phyloP scores from a whole-genome alignment of 2,113 vertebrate genomes.

The Parotia lawesii region DNA sequence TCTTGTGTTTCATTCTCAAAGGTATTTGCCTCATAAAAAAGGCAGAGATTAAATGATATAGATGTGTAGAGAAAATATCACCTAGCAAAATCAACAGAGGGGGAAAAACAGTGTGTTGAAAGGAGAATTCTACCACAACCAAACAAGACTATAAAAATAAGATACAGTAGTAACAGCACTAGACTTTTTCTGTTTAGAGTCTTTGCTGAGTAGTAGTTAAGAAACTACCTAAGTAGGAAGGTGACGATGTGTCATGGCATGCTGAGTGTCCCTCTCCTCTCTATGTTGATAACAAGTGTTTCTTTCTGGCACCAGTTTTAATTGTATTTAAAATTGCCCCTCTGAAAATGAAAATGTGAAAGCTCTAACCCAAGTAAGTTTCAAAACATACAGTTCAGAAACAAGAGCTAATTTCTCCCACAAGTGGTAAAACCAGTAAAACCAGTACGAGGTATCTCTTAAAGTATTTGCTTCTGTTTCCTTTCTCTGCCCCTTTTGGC shows the following conservation, averaged over 20 bases:
- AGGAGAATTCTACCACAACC: background rate
- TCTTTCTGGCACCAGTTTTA: background rate
- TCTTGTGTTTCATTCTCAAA: constrained; percentile 18
- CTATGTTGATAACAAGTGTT: accelerated
- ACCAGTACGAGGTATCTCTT: accelerated
- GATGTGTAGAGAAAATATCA: background rate
- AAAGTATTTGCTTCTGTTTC: background rate
- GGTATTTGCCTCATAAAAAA: constrained; percentile 9
- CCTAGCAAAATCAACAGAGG: constrained; percentile 1
- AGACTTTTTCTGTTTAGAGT: background rate
- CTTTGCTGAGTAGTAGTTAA: background rate
- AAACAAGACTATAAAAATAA: background rate
- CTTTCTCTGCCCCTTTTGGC: background rate
- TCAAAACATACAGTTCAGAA: background rate
- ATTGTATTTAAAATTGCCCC: background rate
- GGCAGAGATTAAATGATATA: background rate
- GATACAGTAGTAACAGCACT: background rate
- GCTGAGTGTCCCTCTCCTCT: background rate
- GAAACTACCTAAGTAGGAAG: background rate
- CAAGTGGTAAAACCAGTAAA: background rate
- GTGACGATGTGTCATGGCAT: background rate
- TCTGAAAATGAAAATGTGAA: background rate
- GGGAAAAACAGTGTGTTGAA: background rate
- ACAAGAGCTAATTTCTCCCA: background rate
- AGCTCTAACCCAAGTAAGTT: background rate